Evolutionary conservation across 2,888 invertebrate species (phyloP).

Genomic region (Actias luna): DNA sequence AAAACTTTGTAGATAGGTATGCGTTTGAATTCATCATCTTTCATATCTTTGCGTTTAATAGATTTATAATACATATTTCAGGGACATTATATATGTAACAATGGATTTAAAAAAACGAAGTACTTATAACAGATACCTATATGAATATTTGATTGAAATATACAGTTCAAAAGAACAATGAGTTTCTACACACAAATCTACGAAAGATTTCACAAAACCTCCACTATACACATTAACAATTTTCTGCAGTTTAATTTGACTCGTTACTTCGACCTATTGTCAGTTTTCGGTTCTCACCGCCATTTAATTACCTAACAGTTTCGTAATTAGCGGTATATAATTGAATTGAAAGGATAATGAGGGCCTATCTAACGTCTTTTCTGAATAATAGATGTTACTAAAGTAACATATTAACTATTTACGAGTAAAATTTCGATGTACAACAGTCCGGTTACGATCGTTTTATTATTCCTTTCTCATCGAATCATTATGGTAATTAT

Average conservation of each 20-base stretch:
- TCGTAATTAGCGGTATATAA: conserved; percentile 70
- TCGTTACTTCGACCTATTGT: conserved; percentile 65
- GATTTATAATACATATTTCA: not conserved
- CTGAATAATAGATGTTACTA: conserved; percentile 61
- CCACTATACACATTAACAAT: conserved; percentile 40
- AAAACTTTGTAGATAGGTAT: too few species aligned
- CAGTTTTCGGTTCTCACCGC: conserved; percentile 72
- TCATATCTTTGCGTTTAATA: too few species aligned
- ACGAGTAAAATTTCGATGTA: conserved; percentile 44
- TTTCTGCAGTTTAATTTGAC: conserved; percentile 53
- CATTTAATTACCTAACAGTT: conserved; percentile 71
- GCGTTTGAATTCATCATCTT: too few species aligned
- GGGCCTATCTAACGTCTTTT: conserved; percentile 51
- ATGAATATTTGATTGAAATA: conserved; percentile 15
- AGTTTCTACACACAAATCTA: conserved; percentile 37
- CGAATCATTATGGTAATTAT: conserved; percentile 51
- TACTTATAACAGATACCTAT: conserved; percentile 11
- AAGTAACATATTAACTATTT: conserved; percentile 48
- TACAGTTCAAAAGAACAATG: conserved; percentile 41
- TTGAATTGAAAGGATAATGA: conserved; percentile 72
- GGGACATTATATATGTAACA: not conserved
- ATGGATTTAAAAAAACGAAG: not conserved
- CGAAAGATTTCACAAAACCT: conserved; percentile 46
- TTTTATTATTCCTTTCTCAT: conserved; percentile 46
- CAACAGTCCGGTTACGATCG: conserved; percentile 28